Base-by-base conservation (phyloP, 35 echinoderm and acorn worm genomes). In the Nesometra sesokonis region DNA sequence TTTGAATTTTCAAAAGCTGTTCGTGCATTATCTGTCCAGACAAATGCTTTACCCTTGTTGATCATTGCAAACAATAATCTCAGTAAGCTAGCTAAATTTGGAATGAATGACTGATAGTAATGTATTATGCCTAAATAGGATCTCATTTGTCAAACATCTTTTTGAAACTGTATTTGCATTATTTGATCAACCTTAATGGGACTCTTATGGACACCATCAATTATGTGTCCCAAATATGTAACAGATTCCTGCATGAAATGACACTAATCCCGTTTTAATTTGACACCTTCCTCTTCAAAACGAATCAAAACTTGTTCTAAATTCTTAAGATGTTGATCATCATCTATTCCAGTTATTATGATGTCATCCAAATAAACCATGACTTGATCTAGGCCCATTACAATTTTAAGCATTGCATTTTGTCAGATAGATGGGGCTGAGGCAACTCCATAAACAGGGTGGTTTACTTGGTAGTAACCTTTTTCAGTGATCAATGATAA, bases 321-420 rank as follows among this genome's bases (percentile, higher is more conserved):
- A 67, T 67, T 67, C 23, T 67, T 67, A 67, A 67, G 79, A 32
- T 78, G 37, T 29, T 81, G 19, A 67, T 15, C 29, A 31, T 90
- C 81, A 78, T 83, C 57, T 40, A 77, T 84, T 78, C 82, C 88
- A 31, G 82, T 90, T 31, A 90, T 82, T n/a, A 90, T 77, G 13
- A 85, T 85, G 36, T 90, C 82, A 77, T 90, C 88, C 77, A 90
- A 34, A 77, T 90, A 90, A 19, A 90, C 88, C 77, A 84, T 82
- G 0, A 85, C 57, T 78, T 82, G 46, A 2, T 78, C 81, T 37
- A 90, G 39, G 23, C 57, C 82, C 13, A 36, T 83, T 0, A 85
- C 35, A 17, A 90, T 77, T 35, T 85, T 57, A 29, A 85, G 43
- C 31, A 78, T 90, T 5, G 88, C 78, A 35, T 90, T 84, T 78